Conservation (phyloP, 2,797 vertebrate genomes). For the Mormyrops attenuatus region DNA sequence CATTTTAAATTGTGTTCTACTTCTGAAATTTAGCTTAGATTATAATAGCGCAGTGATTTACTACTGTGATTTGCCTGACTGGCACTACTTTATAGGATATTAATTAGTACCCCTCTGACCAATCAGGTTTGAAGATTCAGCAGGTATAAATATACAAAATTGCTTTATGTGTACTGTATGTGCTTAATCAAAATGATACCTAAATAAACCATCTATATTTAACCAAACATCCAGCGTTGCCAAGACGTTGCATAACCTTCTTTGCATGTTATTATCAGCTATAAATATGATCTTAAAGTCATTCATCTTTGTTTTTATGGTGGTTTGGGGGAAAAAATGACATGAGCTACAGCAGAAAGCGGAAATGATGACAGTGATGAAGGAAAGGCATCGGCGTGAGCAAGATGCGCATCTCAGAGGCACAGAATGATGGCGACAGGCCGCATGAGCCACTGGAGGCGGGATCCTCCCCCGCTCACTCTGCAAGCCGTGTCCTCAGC, state of each 20-base stretch:
- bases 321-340: neutral
- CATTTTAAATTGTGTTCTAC: neutral
- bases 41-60: neutral
- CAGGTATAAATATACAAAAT: neutral
- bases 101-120: neutral
- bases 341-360: neutral
- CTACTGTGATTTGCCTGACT: neutral
- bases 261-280: neutral
- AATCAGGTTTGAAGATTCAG: neutral
- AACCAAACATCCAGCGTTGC: neutral
- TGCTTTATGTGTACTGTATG: neutral
- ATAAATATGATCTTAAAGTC: constrained; percentile 1
- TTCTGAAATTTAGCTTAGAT: neutral
- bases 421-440: neutral
- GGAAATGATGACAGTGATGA: constrained; percentile 1
- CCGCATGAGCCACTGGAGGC: neutral
- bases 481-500: constrained; percentile 4
- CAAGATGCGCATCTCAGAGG: neutral
- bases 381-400: neutral
- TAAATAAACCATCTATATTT: neutral
- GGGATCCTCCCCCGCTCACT: neutral
- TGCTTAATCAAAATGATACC: neutral
- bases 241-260: neutral
- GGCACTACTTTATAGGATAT: neutral
- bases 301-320: constrained; percentile 2